Conservation (phyloP, 2,113 vertebrate genomes). For the Pycnonotus jocosus region DNA sequence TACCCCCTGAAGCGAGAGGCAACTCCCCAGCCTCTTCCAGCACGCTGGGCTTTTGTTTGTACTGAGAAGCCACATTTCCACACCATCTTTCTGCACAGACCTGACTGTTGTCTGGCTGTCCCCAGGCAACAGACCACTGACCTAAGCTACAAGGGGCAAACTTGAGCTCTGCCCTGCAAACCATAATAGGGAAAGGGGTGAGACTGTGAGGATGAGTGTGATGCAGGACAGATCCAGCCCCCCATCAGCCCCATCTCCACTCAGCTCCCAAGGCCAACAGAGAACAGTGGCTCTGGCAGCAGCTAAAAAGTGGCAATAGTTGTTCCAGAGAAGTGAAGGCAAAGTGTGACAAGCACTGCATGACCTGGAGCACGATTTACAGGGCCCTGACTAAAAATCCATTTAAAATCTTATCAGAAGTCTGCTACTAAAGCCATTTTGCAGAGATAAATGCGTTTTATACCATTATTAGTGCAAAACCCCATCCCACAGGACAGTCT, state of each 20-base stretch:
- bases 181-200: fast-evolving
- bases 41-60: neutral
- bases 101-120: fast-evolving
- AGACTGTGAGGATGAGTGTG: neutral
- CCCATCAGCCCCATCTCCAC: neutral
- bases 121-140: neutral
- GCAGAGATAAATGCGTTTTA: neutral
- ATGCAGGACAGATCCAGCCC: neutral
- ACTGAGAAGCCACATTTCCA: neutral
- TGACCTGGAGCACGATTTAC: neutral
- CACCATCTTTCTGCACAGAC: neutral
- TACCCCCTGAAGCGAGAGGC: fast-evolving
- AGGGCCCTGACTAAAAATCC: neutral
- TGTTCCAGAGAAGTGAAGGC: neutral
- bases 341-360: neutral
- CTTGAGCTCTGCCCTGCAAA: neutral
- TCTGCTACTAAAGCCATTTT: neutral
- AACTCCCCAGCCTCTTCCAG: neutral
- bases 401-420: neutral
- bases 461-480: neutral
- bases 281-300: neutral
- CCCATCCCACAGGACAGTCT: neutral
- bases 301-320: neutral
- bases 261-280: neutral
- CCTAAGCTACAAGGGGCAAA: neutral